Evolutionary conservation across 2,888 invertebrate genomes (phyloP).

Genomic region (Molorchus minor): DNA sequence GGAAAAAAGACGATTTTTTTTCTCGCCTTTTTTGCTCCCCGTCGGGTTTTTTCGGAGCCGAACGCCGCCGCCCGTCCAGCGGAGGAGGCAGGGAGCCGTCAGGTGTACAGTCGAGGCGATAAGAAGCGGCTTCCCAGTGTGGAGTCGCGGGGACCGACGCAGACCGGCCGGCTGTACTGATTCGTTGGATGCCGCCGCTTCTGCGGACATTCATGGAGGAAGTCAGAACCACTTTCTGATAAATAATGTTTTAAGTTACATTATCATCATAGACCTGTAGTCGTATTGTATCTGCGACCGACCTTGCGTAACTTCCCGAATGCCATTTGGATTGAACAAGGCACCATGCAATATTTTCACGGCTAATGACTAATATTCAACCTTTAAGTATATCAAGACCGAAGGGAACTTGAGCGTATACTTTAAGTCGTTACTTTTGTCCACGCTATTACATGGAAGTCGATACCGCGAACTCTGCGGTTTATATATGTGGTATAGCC

Average conservation of each 20-base stretch:
- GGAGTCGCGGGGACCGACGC: neutral
- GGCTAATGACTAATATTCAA: too few relatives aligned
- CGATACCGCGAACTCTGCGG: slow-evolving; percentile 39
- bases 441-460: slow-evolving; percentile 27
- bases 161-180: neutral
- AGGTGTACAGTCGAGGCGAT: slow-evolving; percentile 19
- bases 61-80: slow-evolving; percentile 20
- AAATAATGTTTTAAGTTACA: too few relatives aligned
- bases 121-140: slow-evolving; percentile 9
- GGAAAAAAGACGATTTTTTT: slow-evolving; percentile 45
- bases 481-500: slow-evolving; percentile 32
- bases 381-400: too few relatives aligned
- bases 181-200: too few relatives aligned
- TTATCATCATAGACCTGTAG: too few relatives aligned
- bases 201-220: too few relatives aligned
- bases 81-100: slow-evolving; percentile 39
- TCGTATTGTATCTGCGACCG: too few relatives aligned
- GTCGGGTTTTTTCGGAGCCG: slow-evolving; percentile 36
- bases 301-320: too few relatives aligned
- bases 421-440: slow-evolving; percentile 29
- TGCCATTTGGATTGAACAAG: too few relatives aligned
- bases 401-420: too few relatives aligned
- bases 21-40: slow-evolving; percentile 42
- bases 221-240: too few relatives aligned
- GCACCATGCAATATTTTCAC: too few relatives aligned